Evolutionary conservation across 2,797 vertebrate species (phyloP), one percentile per base, ranked within the genome.

Genomic region (Buceros bicornis): DNA sequence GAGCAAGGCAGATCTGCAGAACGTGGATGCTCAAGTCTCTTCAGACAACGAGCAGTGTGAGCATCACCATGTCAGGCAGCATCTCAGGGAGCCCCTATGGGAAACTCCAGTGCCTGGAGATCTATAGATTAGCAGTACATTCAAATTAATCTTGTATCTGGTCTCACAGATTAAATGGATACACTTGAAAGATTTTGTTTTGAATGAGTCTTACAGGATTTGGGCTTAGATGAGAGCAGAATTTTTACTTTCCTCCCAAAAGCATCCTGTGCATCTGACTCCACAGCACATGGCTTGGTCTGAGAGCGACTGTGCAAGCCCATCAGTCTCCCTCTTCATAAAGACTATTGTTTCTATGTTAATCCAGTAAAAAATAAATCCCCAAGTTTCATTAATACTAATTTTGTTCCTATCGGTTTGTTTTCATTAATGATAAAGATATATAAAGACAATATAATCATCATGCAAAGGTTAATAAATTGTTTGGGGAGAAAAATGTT

Each of bases 131-230:
- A 97, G 91, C 67, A 90, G 73, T 67, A 95, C 82, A 94, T 97
- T 92, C 91, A 95, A 93, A 97, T 96, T 97, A 95, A 91, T 91
- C 89, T 91, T 94, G 42, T 93, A 90, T 95, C 82, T 92, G 72
- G 83, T 76, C 85, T 95, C 91, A 90, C 91, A 97, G 95, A 96
- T 94, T 96, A 96, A 90, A 81, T 81, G 86, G 90, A 96, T 86
- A 92, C 93, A 96, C 94, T 95, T 95, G 95, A 96, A 96, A 78
- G 91, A 85, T 96, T 97, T 94, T 8, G 4, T 73, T 97, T 96
- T 77, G 86, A 96, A 93, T 84, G 69, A 89, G 80, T 90, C 95
- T 95, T 93, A 37, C 80, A 95, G 94, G 94, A 96, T 96, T 95
- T 97, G 61, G 11, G 72, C 73, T 97, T 92, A 95, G 89, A 96